Base-by-base conservation (phyloP, 2,888 invertebrate species). In the Caenorhabditis afra region DNA sequence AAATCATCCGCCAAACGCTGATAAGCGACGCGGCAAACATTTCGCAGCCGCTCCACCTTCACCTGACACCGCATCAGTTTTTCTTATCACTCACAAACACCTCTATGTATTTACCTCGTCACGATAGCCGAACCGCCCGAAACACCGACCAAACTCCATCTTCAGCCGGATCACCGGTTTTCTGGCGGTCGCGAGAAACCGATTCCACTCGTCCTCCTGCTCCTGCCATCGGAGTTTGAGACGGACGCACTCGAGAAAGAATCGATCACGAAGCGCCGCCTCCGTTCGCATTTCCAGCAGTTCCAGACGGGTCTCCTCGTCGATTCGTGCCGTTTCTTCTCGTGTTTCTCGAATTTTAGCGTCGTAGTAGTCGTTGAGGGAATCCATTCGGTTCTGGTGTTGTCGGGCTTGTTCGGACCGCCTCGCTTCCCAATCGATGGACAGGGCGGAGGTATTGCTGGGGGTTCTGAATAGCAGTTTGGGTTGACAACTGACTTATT, bases 211-310 rank as follows among this genome's bases (percentile, higher is more conserved):
- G 5, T 58, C 20, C 37, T 68, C 58, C 18, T 68, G 67, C 29
- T 58, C 50, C 37, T 68, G 58, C 67, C 67, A 68, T 14, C 50
- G 58, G 1, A 68, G 29, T 35, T 49, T 68, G 20, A 58, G 20
- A 7, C 23, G 7, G 14, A 58, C 41, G 44, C 67, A 68, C 18
- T 44, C 41, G 18, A 68, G 22, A 12, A 68, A 59, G 16, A 50
- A 44, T 10, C 50, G 58, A 47, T n/a, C n/a, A n/a, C n/a, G n/a
- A n/a, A n/a, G n/a, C 14, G 29, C 52, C 0, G 67, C 58, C n/a
- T 68, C 41, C n/a, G 44, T 41, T 20, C 44, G 11, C n/a, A 68
- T 16, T 23, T 44, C 35, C 58, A 49, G 39, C 49, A 68, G 39
- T 14, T 50, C 47, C 35, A 58, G 50, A 10, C 59, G 50, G 3